Conservation (phyloP, 2,797 vertebrate species). For the Aulostomus chinensis region DNA sequence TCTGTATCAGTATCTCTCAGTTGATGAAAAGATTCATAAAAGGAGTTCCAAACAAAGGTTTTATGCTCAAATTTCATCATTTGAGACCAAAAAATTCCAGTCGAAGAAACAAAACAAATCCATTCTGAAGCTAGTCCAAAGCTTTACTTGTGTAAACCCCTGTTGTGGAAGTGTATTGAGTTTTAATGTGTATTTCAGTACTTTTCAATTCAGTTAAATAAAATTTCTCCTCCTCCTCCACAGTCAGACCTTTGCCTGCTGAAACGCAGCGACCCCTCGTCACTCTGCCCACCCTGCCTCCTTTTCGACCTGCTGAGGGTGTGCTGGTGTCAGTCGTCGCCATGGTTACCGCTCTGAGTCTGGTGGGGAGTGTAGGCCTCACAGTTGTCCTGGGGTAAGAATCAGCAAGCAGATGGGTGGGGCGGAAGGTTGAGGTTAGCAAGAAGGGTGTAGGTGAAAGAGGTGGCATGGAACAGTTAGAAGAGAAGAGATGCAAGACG, state of each 20-base stretch:
- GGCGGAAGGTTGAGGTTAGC: not conserved
- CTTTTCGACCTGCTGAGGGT: slow-evolving; percentile 4
- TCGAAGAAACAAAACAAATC: no score
- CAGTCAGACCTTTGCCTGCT: slow-evolving; percentile 51
- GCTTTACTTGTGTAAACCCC: no score
- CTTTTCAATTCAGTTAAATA: no score
- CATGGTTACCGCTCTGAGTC: slow-evolving; percentile 49
- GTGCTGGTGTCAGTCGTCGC: slow-evolving; percentile 46
- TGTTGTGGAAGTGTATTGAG: no score
- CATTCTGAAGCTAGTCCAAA: no score
- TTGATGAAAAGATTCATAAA: no score
- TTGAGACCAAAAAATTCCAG: no score
- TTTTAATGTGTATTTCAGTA: no score
- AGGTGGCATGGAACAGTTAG: slow-evolving; percentile 8
- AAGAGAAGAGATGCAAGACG: slow-evolving; percentile 7
- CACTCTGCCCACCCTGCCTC: slow-evolving; percentile 46
- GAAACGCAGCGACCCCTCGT: slow-evolving; percentile 15
- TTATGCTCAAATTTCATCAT: no score
- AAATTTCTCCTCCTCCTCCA: slow-evolving; percentile 2
- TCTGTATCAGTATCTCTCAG: no score
- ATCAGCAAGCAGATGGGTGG: slow-evolving; percentile 19
- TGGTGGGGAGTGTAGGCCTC: slow-evolving; percentile 55
- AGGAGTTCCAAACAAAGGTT: no score
- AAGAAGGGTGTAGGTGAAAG: slow-evolving; percentile 26
- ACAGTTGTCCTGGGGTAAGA: slow-evolving; percentile 61